Conservation (phyloP, 2,888 invertebrate species). For the Diarsia rubi region DNA sequence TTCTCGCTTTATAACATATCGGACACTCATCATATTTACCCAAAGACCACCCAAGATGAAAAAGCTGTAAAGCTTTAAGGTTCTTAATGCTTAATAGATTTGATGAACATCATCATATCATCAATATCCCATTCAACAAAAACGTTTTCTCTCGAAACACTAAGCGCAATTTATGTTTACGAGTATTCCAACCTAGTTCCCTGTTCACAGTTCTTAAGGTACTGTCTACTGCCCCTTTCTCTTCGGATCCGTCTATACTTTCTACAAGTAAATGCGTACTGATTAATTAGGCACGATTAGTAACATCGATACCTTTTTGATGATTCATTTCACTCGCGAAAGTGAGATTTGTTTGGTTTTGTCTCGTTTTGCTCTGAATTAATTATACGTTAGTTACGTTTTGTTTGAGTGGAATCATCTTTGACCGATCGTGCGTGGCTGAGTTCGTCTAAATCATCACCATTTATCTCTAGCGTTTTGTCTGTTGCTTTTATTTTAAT, state of each 20-base stretch:
- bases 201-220: conserved; percentile 64
- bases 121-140: conserved; percentile 42
- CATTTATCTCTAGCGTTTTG: background rate
- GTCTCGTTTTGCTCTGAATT: conserved; percentile 67
- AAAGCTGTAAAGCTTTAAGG: background rate
- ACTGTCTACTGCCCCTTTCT: conserved; percentile 83
- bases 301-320: conserved; percentile 78
- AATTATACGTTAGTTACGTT: conserved; percentile 57
- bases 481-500: background rate
- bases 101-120: conserved; percentile 26
- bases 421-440: conserved; percentile 33
- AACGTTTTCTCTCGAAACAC: conserved; percentile 61
- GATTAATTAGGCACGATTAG: conserved; percentile 89
- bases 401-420: conserved; percentile 36
- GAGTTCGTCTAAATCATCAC: conserved; percentile 1
- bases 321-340: conserved; percentile 76
- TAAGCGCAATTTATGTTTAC: conserved; percentile 58
- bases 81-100: conserved; percentile 3
- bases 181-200: conserved; percentile 63
- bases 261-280: conserved; percentile 87
- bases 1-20: background rate
- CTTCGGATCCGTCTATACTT: conserved; percentile 81
- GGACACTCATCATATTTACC: background rate
- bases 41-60: conserved; percentile 8
- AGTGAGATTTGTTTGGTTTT: conserved; percentile 74